phyloP scores from a whole-genome alignment of 1,140 invertebrate species.

The Periplaneta americana region DNA sequence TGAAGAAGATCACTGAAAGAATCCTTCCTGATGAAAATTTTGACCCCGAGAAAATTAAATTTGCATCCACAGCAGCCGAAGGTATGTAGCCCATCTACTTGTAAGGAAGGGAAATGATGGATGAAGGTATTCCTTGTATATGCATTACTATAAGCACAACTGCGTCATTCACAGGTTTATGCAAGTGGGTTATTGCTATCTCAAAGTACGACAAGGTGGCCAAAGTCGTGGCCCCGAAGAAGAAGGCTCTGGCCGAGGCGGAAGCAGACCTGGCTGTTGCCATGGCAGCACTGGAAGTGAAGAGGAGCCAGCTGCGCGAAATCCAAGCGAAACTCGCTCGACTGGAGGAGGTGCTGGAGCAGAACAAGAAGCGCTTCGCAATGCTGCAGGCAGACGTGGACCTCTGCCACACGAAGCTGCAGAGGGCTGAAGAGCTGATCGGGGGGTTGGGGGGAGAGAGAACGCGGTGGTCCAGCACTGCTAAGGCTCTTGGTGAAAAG shows the following conservation, averaged over 20 bases:
- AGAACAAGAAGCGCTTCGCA: slow-evolving; percentile 26
- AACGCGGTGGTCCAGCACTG: slow-evolving; percentile 73
- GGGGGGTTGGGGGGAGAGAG: slow-evolving; percentile 80
- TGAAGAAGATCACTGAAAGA: slow-evolving; percentile 77
- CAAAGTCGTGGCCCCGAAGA: slow-evolving; percentile 81
- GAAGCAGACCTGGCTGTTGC: slow-evolving; percentile 64
- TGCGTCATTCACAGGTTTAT: slow-evolving; percentile 49
- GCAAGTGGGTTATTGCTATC: slow-evolving; percentile 88
- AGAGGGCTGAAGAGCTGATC: slow-evolving; percentile 89
- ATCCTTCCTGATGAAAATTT: slow-evolving; percentile 81
- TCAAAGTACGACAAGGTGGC: slow-evolving; percentile 91
- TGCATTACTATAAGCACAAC: too few species aligned
- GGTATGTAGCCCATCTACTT: slow-evolving; percentile 17
- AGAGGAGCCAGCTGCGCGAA: slow-evolving; percentile 67
- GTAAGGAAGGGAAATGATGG: too few species aligned
- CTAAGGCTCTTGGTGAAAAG: slow-evolving; percentile 63
- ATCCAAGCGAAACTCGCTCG: slow-evolving; percentile 61
- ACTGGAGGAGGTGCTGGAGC: slow-evolving; percentile 58
- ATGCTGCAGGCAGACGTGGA: slow-evolving; percentile 57
- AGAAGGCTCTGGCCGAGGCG: slow-evolving; percentile 68
- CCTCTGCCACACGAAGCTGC: slow-evolving; percentile 82
- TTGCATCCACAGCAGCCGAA: slow-evolving; percentile 47
- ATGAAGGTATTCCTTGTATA: too few species aligned
- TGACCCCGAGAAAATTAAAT: slow-evolving; percentile 83
- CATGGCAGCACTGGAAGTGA: slow-evolving; percentile 61